Evolutionary conservation across 2,113 vertebrate genomes (phyloP).

Genomic region (Hoplias malabaricus): DNA sequence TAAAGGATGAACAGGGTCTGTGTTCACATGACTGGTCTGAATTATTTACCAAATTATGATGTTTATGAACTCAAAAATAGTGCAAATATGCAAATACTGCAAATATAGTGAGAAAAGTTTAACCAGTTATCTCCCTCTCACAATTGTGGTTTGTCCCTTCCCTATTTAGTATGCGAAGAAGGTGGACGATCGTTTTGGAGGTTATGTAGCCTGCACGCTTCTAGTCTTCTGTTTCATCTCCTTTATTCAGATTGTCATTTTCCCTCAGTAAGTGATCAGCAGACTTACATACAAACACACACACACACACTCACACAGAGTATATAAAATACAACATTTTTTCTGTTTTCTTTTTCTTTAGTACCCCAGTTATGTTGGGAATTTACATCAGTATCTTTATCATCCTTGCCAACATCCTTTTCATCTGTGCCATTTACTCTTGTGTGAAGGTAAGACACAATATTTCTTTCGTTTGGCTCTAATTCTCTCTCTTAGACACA

Average conservation of each 20-base stretch:
- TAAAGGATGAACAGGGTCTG: too few relatives aligned
- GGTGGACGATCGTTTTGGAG: slow-evolving; percentile 90
- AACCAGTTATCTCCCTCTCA: too few relatives aligned
- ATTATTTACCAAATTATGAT: too few relatives aligned
- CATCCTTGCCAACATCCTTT: slow-evolving; percentile 83
- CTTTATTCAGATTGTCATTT: slow-evolving; percentile 89
- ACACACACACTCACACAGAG: not conserved
- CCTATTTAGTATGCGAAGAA: slow-evolving; percentile 87
- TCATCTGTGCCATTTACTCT: slow-evolving; percentile 89
- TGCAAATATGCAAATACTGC: too few relatives aligned
- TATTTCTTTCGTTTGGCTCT: not conserved
- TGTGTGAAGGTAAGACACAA: slow-evolving; percentile 79
- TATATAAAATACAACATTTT: not conserved
- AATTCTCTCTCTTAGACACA: not conserved
- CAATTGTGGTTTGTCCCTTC: not conserved
- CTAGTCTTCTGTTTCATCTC: slow-evolving; percentile 95
- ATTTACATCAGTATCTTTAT: slow-evolving; percentile 86
- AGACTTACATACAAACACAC: slow-evolving; percentile 3
- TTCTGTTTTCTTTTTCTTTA: slow-evolving; percentile 55
- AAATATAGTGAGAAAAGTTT: too few relatives aligned
- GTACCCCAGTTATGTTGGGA: slow-evolving; percentile 86
- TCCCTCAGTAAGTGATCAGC: slow-evolving; percentile 85
- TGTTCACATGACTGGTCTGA: too few relatives aligned
- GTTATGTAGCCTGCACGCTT: slow-evolving; percentile 90
- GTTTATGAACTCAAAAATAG: too few relatives aligned